Conservation (phyloP, 1,140 invertebrate genomes). For the Protaetia brevitarsis region DNA sequence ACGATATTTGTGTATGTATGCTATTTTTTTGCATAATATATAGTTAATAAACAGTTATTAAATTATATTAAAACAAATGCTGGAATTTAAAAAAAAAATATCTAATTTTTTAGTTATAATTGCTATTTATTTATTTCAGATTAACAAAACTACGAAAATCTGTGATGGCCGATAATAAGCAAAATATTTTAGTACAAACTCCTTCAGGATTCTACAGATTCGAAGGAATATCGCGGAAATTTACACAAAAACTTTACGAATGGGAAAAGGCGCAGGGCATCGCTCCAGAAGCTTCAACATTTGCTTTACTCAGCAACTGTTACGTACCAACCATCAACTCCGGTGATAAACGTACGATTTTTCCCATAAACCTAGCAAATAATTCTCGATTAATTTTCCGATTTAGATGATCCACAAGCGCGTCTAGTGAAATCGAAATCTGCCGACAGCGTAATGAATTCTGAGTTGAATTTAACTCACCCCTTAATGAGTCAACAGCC, state of each 20-base stretch:
- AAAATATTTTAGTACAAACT: conserved; percentile 76
- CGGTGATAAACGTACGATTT: background rate
- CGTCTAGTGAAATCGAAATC: conserved; percentile 20
- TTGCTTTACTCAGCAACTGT: conserved; percentile 66
- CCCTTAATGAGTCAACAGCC: conserved; percentile 57
- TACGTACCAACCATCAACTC: conserved; percentile 44
- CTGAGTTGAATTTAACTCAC: conserved; percentile 20
- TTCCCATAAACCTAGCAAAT: background rate
- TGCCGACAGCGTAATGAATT: conserved; percentile 20
- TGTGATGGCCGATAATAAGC: conserved; percentile 55
- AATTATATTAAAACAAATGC: no score
- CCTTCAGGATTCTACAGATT: conserved; percentile 78
- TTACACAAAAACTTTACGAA: conserved; percentile 83
- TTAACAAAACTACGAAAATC: conserved; percentile 61
- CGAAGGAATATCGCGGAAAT: conserved; percentile 82
- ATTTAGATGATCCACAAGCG: background rate
- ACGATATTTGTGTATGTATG: no score
- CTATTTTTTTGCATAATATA: no score
- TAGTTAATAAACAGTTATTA: no score
- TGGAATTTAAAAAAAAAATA: no score
- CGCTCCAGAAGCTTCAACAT: conserved; percentile 75
- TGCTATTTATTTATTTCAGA: conserved; percentile 45
- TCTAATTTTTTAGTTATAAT: no score
- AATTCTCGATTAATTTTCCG: no score
- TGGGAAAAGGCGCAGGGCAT: conserved; percentile 85